Base-by-base conservation (phyloP, 1,140 invertebrate genomes). In the Drosophila setifemur region DNA sequence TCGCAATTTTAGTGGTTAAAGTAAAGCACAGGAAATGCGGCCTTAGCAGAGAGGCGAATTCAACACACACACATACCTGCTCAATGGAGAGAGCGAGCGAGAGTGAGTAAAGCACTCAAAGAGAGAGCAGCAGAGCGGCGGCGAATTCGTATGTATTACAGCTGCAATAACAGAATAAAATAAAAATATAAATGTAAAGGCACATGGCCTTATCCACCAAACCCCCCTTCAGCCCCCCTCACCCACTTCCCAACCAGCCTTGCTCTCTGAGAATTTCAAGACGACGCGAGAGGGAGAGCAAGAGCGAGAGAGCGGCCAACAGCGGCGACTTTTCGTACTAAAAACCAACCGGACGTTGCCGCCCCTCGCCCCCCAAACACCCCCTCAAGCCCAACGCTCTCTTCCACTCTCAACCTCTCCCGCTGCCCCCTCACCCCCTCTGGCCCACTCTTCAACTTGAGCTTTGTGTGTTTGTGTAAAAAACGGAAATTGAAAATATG, bases 401-500 rank as follows among this genome's bases (percentile, higher is more conserved):
- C 48, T 21, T 19, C n/a, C n/a, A 19, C 31, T 21, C 35, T 25
- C 14, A 18, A 4, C 5, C 14, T n/a, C n/a, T n/a, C 25, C 12
- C 5, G 2, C 12, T 9, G 6, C 12, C 39, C 14, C n/a, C 3
- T 8, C 11, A 14, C 6, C 12, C 33, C 7, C 33, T 16, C 12
- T 4, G 4, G 6, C 4, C 5, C 12, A 8, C 33, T 16, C 33
- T 37, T n/a, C n/a, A n/a, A n/a, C 33, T 37, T 0, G 33, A 16
- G 33, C 33, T 16, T 35, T 35, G 75, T 67, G 39, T 69, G 47
- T 85, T 67, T 79, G 54, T 77, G 64, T 61, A 72, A 64, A 70
- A 89, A 89, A 89, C 88, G 88, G 88, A 89, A 89, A 89, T 89
- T 89, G 88, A 89, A 89, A 89, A 89, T 89, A 89, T 89, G 88